Percentiles rank a stretch among this genome's conserved stretches.
Conservation (phyloP, 2,797 vertebrate genomes). For the Pangasius larnaudii region DNA sequence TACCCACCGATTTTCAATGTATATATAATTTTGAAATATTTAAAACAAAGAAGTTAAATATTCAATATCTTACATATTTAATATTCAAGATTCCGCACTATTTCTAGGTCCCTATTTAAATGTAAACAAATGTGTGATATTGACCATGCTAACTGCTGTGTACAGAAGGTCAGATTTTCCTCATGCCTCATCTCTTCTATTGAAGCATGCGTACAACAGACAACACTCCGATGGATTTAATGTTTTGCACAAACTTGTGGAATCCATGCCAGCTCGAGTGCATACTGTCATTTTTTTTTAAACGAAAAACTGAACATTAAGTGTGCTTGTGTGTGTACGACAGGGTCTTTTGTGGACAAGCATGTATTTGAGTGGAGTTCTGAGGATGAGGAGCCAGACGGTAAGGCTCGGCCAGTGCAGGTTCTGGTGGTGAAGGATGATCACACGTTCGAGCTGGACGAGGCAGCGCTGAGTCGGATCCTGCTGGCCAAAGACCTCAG, state of each 20-base stretch:
- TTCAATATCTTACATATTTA: too few species aligned
- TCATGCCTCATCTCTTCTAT: not conserved
- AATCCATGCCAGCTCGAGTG: not conserved
- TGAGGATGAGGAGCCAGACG: conserved; percentile 91
- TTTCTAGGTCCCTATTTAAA: too few species aligned
- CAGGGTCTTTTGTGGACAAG: conserved; percentile 92
- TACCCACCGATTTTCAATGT: too few species aligned
- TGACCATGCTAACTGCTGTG: not conserved
- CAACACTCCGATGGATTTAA: not conserved
- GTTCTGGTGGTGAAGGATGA: conserved; percentile 96
- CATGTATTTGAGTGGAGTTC: conserved; percentile 91
- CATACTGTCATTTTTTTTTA: not conserved
- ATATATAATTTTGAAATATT: too few species aligned
- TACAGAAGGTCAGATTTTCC: not conserved
- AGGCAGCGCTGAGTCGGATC: conserved; percentile 89
- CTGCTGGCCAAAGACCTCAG: conserved; percentile 89
- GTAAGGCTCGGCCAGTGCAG: conserved; percentile 89
- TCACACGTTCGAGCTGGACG: conserved; percentile 96
- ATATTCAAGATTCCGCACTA: too few species aligned
- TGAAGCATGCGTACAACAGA: not conserved
- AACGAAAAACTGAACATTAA: not conserved
- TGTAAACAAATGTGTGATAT: not conserved
- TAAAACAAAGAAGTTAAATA: too few species aligned
- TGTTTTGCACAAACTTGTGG: not conserved
- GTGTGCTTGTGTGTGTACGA: not conserved